A percentile compares a stretch with the other conserved stretches of the same genome.
Conservation (phyloP, 2,888 invertebrate species). For the Maniola hyperantus region DNA sequence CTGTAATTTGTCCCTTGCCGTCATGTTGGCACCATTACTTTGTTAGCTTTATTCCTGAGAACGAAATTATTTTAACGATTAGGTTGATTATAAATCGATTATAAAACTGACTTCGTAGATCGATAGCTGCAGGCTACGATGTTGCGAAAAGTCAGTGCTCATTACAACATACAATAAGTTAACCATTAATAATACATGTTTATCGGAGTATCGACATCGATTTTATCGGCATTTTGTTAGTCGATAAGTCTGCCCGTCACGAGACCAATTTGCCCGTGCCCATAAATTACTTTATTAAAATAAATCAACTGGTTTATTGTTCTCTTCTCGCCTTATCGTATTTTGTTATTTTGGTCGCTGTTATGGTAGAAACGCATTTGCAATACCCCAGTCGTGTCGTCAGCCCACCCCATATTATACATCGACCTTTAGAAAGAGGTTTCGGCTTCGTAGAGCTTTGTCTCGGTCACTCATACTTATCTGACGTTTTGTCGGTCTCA, state of each 20-base stretch:
- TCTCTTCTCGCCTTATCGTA: conserved; percentile 71
- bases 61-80: background rate
- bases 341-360: conserved; percentile 61
- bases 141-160: conserved; percentile 48
- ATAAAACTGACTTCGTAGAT: background rate
- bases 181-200: conserved; percentile 66
- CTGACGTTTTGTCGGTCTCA: too few species aligned
- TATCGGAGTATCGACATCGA: conserved; percentile 68
- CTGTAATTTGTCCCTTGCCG: too few species aligned
- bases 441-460: too few species aligned
- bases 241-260: conserved; percentile 72
- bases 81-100: background rate
- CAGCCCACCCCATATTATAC: too few species aligned
- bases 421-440: too few species aligned
- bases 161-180: conserved; percentile 67
- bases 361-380: conserved; percentile 11
- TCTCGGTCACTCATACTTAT: too few species aligned
- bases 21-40: too few species aligned
- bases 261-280: conserved; percentile 75
- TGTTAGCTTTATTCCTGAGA: too few species aligned
- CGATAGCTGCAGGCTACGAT: background rate
- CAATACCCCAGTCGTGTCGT: background rate
- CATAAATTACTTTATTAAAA: conserved; percentile 81
- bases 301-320: conserved; percentile 79
- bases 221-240: conserved; percentile 69